Evolutionary conservation across 2,113 vertebrate genomes (phyloP).

Genomic region (Rostratula benghalensis): DNA sequence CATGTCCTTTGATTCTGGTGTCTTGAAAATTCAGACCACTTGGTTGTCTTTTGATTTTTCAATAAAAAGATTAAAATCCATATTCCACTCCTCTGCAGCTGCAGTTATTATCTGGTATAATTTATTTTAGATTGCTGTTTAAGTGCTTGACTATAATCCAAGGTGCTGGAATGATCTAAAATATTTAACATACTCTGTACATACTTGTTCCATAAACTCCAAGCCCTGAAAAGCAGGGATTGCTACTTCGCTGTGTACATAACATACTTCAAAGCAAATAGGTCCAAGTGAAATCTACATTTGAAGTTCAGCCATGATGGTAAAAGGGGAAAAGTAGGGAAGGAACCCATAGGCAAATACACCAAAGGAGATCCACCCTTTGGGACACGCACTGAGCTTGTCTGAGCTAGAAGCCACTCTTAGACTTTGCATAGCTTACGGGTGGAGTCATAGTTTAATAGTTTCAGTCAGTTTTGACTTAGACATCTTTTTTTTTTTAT

Average conservation of each 20-base stretch:
- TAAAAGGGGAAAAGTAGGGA: conserved; percentile 57
- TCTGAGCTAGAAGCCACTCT: conserved; percentile 65
- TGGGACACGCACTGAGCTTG: conserved; percentile 46
- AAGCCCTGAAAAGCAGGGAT: conserved; percentile 51
- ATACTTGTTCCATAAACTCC: conserved; percentile 51
- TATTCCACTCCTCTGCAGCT: not conserved
- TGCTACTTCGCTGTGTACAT: conserved; percentile 54
- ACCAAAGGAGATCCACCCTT: conserved; percentile 45
- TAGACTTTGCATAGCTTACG: conserved; percentile 48
- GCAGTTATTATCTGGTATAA: not conserved
- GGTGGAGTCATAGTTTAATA: conserved; percentile 48
- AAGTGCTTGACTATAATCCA: conserved; percentile 41
- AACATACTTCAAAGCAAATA: conserved; percentile 61
- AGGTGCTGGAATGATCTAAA: conserved; percentile 46
- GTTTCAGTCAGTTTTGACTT: conserved; percentile 40
- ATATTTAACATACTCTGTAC: conserved; percentile 53
- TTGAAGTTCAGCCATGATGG: conserved; percentile 61
- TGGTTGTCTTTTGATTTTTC: not conserved
- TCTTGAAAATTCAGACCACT: not conserved
- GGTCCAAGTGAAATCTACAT: conserved; percentile 42
- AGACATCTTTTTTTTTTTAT: not conserved
- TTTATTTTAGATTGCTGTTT: conserved; percentile 34
- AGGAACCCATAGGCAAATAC: conserved; percentile 35
- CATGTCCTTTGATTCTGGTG: not conserved
- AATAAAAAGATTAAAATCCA: not conserved